Conservation (phyloP, 2,113 vertebrate genomes). For the Tupaia chinensis region DNA sequence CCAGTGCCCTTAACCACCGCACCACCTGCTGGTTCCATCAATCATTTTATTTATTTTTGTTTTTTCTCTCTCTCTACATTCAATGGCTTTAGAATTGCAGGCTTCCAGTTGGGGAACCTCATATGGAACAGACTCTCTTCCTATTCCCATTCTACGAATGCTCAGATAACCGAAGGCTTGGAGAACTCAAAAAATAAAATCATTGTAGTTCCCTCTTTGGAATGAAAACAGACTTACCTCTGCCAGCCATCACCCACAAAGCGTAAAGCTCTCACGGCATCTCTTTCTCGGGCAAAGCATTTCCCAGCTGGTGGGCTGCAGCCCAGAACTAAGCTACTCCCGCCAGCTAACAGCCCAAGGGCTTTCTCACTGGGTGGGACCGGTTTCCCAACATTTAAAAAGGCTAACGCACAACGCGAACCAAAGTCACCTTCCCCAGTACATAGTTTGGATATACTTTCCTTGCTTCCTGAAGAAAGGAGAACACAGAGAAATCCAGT, state of each 20-base stretch:
- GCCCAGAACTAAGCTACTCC: background rate
- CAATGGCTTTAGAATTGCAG: background rate
- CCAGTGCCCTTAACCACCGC: too few relatives aligned
- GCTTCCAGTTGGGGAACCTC: background rate
- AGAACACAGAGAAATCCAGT: background rate
- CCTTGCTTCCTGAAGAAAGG: slow-evolving; percentile 19
- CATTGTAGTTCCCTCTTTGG: background rate
- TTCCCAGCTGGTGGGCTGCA: background rate
- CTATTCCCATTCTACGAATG: background rate
- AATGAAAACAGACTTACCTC: background rate
- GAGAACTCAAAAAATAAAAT: background rate
- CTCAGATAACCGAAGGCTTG: slow-evolving; percentile 7
- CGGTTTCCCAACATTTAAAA: background rate
- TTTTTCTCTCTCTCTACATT: background rate
- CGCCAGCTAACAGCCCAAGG: background rate
- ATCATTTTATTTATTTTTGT: background rate
- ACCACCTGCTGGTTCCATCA: too few relatives aligned
- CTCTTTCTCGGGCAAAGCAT: background rate
- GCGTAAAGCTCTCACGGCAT: background rate
- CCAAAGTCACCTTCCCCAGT: background rate
- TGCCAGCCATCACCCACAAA: background rate
- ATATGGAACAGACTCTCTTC: background rate
- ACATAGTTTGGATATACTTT: background rate
- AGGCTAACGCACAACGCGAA: background rate
- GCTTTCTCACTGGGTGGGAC: background rate